Evolutionary conservation across 2,113 vertebrate species (phyloP).

Genomic region (Dolichotis patagonum): DNA sequence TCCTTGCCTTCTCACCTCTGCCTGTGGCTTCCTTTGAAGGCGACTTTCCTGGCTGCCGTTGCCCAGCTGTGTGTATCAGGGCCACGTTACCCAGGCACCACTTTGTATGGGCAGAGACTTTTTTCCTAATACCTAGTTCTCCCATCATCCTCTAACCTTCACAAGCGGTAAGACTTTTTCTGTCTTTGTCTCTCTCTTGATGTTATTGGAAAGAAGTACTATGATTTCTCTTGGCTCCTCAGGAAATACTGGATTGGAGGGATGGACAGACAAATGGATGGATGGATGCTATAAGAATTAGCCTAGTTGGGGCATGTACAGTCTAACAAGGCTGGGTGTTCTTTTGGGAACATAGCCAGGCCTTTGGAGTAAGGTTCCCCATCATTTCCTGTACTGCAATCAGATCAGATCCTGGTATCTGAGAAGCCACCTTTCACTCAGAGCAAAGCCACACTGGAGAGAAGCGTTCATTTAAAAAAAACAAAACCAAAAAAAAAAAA

Average conservation of each 20-base stretch:
- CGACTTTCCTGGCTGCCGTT: neutral
- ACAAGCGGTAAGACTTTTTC: neutral
- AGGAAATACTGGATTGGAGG: neutral
- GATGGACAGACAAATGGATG: neutral
- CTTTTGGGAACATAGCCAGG: accelerated
- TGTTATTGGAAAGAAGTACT: neutral
- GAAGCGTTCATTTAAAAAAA: neutral
- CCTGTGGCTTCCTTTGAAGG: neutral
- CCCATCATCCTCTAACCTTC: neutral
- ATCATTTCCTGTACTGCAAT: neutral
- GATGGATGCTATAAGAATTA: neutral
- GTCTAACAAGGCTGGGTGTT: neutral
- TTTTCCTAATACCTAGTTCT: neutral
- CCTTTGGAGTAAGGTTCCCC: neutral
- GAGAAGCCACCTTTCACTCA: neutral
- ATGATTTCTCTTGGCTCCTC: neutral
- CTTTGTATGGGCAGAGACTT: neutral
- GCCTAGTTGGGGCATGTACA: neutral
- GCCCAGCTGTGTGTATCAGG: neutral
- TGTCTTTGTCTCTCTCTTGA: neutral
- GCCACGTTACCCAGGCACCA: too few species aligned
- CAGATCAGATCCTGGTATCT: neutral
- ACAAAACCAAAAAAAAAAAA: neutral
- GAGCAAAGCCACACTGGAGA: neutral
- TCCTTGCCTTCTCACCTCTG: neutral